Evolutionary conservation across 2,888 invertebrate species (phyloP), one percentile per base, ranked within the genome.

Genomic region (Sylvicola cinctus): DNA sequence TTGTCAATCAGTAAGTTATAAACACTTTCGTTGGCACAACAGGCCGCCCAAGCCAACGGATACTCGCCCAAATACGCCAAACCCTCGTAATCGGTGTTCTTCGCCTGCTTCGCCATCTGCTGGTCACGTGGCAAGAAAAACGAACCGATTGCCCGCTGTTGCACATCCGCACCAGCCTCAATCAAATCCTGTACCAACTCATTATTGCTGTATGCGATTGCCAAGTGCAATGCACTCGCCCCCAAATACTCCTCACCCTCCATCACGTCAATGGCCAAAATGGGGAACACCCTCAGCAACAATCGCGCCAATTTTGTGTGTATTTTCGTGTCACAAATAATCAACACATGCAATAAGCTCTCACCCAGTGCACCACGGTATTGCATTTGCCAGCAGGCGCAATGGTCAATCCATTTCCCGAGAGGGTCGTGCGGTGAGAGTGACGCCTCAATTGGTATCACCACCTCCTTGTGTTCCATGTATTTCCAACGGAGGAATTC

Each of bases 371-470:
- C 85, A 0, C 96, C 96, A 10, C 96, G 68, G 51, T 85, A 87
- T 48, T 87, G 83, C 79, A 98, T 84, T 55, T 91, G 87, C 96
- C 96, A 98, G 52, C 95, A 93, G 0, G 91, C 91, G 42, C 81
- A 79, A 57, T 90, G 88, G 50, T 88, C 85, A 40, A 65, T 65
- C 85, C 87, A 87, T 49, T 81, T 80, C 1, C 80, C 78, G 16
- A 88, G 61, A 0, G 88, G 87, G 53, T 90, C 88, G 49, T 84
- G 80, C 1, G 74, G 70, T 16, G 84, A 78, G 1, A 85, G 60
- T 0, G 79, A 81, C 0, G 84, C 81, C 54, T 87, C 85, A 38
- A 87, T 84, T 4, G 85, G 85, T 36, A 87, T 61, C n/a, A 77
- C 74, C 5, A 72, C 80, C 62, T 79, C 76, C 43, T 80, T 77